These are phyloP conservation scores for Bubo scandiacus DNA, from an alignment of 2,113 vertebrate species.

Conservation along the genomic window DNA sequence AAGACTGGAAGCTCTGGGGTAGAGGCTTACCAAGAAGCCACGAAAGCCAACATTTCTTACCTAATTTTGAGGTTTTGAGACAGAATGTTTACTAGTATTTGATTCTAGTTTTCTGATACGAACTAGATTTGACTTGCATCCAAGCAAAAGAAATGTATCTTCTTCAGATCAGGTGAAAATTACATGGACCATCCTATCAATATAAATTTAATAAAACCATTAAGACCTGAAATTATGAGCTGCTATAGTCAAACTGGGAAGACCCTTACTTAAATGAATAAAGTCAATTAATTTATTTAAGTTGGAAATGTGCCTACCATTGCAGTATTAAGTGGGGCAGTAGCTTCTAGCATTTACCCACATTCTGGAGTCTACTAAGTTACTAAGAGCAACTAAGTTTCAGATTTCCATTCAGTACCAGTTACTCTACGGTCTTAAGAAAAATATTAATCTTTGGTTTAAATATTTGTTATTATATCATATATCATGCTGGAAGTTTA, in stretches of 20 bases:
- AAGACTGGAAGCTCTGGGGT: background rate
- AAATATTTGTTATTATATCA: conserved; percentile 52
- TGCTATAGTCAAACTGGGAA: background rate
- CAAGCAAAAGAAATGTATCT: background rate
- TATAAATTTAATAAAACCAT: background rate
- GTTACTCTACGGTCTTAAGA: conserved; percentile 32
- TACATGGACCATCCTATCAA: background rate
- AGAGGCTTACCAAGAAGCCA: background rate
- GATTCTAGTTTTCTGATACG: background rate
- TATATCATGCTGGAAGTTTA: conserved; percentile 59
- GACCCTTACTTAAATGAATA: background rate
- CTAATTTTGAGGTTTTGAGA: background rate
- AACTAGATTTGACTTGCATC: background rate
- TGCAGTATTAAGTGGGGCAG: background rate
- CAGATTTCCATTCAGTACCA: conserved; percentile 29
- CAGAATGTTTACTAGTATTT: background rate
- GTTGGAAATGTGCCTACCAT: background rate
- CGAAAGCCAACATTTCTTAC: background rate
- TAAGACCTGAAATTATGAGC: background rate
- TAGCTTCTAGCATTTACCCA: conserved; percentile 9
- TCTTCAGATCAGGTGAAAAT: background rate
- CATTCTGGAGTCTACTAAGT: conserved; percentile 15
- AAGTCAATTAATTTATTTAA: background rate
- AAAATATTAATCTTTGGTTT: conserved; percentile 50
- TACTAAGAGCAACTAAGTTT: conserved; percentile 50